Percentiles rank a stretch among this genome's conserved stretches.
These are phyloP conservation scores for Cynaeus angustus DNA, from an alignment of 2,888 invertebrate species.

Conservation along the genomic window DNA sequence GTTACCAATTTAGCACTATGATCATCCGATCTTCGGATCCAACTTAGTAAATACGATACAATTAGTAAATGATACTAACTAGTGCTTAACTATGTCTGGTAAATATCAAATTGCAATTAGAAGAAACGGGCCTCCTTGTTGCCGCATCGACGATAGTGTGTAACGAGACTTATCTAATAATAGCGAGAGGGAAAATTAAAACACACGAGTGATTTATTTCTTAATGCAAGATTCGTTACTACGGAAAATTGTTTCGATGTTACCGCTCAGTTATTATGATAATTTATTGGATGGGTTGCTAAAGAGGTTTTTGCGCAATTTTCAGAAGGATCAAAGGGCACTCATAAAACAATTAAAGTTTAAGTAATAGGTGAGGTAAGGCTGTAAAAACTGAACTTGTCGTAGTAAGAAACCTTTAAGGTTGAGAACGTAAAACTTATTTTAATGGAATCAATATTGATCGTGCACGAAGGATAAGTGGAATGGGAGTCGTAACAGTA, in stretches of 20 bases:
- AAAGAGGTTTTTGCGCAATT: conserved; percentile 23
- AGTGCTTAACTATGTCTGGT: conserved; percentile 60
- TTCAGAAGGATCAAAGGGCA: neutral
- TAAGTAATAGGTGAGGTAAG: neutral
- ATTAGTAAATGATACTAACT: conserved; percentile 57
- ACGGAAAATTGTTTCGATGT: conserved; percentile 5
- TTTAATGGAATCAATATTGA: conserved; percentile 16
- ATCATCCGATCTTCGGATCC: conserved; percentile 24
- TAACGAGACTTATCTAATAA: conserved; percentile 36
- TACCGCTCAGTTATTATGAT: conserved; percentile 21
- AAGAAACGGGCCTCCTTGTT: conserved; percentile 32
- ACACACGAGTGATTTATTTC: conserved; percentile 19
- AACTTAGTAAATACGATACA: conserved; percentile 30
- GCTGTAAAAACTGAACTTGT: neutral
- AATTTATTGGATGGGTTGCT: conserved; percentile 22
- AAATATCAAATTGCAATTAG: conserved; percentile 60
- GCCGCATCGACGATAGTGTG: conserved; percentile 13
- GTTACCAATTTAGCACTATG: conserved; percentile 50
- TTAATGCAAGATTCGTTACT: conserved; percentile 13
- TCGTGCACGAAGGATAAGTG: conserved; percentile 14
- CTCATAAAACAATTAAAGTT: neutral
- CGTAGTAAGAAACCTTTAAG: too few relatives aligned
- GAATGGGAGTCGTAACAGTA: conserved; percentile 21
- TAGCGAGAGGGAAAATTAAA: conserved; percentile 14
- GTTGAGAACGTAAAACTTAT: conserved; percentile 3